Conservation (phyloP, 1,140 invertebrate species). For the Hylaeus volcanicus region DNA sequence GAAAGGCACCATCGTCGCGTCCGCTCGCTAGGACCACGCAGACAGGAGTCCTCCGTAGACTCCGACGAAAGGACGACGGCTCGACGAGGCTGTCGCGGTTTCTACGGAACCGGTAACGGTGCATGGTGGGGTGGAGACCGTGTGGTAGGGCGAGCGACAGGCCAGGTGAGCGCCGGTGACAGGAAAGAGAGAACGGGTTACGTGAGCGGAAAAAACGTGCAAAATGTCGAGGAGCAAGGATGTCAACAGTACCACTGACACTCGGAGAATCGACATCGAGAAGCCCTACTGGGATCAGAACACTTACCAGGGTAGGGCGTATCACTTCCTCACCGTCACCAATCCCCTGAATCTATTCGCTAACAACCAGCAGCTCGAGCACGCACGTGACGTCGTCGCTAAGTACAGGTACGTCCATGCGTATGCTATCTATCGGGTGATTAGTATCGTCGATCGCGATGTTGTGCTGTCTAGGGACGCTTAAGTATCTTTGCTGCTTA, state of each 20-base stretch:
- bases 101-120: background rate
- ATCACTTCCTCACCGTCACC: slow-evolving; percentile 94
- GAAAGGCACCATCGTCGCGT: background rate
- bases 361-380: slow-evolving; percentile 85
- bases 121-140: slow-evolving; percentile 1
- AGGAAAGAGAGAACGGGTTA: background rate
- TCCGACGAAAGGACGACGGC: background rate
- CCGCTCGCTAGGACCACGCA: slow-evolving; percentile 10
- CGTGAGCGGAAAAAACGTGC: background rate
- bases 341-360: slow-evolving; percentile 94
- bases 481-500: too few relatives aligned
- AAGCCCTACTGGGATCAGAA: slow-evolving; percentile 93
- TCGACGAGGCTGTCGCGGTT: background rate
- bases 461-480: too few relatives aligned
- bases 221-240: slow-evolving; percentile 22
- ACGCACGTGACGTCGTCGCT: slow-evolving; percentile 87
- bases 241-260: background rate
- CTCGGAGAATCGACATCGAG: slow-evolving; percentile 85
- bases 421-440: too few relatives aligned
- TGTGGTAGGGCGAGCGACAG: background rate
- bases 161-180: background rate
- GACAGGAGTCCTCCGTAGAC: background rate
- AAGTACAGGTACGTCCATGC: slow-evolving; percentile 85
- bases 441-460: too few relatives aligned
- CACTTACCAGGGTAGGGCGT: slow-evolving; percentile 91